Base-by-base conservation (phyloP, 2,113 vertebrate genomes). In the Turdus rufiventris region DNA sequence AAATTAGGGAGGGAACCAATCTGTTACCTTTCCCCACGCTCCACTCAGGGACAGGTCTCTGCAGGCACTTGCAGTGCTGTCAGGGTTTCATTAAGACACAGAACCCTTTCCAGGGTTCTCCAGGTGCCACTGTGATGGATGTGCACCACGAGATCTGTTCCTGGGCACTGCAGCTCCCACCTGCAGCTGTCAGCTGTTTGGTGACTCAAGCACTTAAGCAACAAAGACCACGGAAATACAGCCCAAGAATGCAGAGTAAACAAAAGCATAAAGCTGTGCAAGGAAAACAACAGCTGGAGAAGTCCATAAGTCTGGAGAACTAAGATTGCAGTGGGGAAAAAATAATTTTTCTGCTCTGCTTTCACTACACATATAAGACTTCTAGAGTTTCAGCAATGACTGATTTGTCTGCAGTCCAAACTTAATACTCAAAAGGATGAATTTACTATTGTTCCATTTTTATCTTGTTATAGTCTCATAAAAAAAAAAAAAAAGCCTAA, bases 61-160 rank as follows among this genome's bases (percentile, higher is more conserved):
- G 85, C 62, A 92, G 84, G 89, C 79, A 29, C 54, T 87, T 48
- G 38, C n/a, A 26, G 70, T 6, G 50, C 38, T 93, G 94, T 95
- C 88, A 89, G 70, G 79, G 83, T 94, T 95, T 84, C 89, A 94
- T 94, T 95, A 94, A 91, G 91, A 66, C 76, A 53, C 58, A 60
- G 70, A 77, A 73, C 70, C 78, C 70, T 82, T 93, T 48, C 56
- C 81, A 60, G 90, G 67, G 50, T 84, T 96, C 89, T 93, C 73
- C 68, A 38, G 85, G 82, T 96, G 96, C 87, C 94, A 77, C 7
- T 62, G 85, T 96, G 96, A 96, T 93, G 90, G 85, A 97, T 97
- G 90, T 70, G 85, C 58, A 76, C 47, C 78, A 40, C 13, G 10
- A 8, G 7, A 43, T 53, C 42, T 82, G 76, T 28, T 88, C 70